Evolutionary conservation across 2,888 invertebrate genomes (phyloP).

Genomic region (Cepaea hortensis): DNA sequence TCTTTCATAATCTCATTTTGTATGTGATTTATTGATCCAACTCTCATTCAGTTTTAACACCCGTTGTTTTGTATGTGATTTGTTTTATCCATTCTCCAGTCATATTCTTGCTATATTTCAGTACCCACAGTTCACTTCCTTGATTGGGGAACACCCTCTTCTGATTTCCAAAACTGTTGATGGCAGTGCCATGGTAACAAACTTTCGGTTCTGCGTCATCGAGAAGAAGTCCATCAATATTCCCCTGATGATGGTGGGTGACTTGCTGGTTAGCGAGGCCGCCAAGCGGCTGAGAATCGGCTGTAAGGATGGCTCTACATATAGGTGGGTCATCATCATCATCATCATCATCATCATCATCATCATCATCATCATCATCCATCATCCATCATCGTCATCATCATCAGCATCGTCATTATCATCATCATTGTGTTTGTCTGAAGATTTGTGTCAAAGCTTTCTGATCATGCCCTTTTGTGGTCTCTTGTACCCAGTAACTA

Average conservation of each 20-base stretch:
- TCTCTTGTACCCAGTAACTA: too few relatives aligned
- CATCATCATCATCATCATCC: too few relatives aligned
- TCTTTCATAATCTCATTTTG: too few relatives aligned
- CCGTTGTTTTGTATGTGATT: too few relatives aligned
- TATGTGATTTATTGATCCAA: too few relatives aligned
- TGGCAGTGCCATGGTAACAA: slow-evolving; percentile 89
- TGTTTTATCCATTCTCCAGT: not conserved
- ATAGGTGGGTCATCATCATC: not conserved
- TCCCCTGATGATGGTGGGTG: slow-evolving; percentile 87
- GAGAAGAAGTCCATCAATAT: slow-evolving; percentile 77
- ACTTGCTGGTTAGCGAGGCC: slow-evolving; percentile 37
- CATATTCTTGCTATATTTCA: slow-evolving; percentile 55
- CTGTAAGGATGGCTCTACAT: slow-evolving; percentile 41
- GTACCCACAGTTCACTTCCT: slow-evolving; percentile 70
- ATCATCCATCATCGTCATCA: too few relatives aligned
- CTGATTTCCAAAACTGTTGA: slow-evolving; percentile 85
- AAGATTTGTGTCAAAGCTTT: too few relatives aligned
- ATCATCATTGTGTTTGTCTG: too few relatives aligned
- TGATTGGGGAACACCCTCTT: slow-evolving; percentile 81
- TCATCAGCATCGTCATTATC: too few relatives aligned
- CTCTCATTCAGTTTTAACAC: too few relatives aligned
- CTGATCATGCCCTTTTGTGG: too few relatives aligned
- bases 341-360: too few relatives aligned
- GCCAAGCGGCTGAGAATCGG: slow-evolving; percentile 32
- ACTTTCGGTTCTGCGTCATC: slow-evolving; percentile 88